Evolutionary conservation across 2,113 vertebrate genomes (phyloP).

Genomic region (Melanocharis versteri): DNA sequence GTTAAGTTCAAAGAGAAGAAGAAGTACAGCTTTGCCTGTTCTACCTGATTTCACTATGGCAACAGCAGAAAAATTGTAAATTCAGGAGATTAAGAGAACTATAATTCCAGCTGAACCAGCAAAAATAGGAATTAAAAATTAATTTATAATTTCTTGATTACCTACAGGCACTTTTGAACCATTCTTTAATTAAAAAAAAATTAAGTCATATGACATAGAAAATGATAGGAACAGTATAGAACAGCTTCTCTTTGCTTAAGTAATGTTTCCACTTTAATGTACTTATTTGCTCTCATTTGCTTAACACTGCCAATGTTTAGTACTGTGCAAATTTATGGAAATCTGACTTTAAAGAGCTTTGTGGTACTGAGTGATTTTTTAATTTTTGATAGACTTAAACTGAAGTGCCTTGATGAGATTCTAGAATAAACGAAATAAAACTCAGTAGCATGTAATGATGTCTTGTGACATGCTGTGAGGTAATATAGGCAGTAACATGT

Average conservation of each 20-base stretch:
- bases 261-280: constrained; percentile 56
- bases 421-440: constrained; percentile 21
- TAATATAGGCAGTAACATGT: neutral
- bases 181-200: constrained; percentile 36
- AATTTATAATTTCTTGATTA: constrained; percentile 43
- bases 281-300: constrained; percentile 57
- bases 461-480: constrained; percentile 2
- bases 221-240: neutral
- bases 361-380: neutral
- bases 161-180: neutral
- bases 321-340: constrained; percentile 50
- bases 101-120: constrained; percentile 41
- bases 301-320: constrained; percentile 32
- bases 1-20: constrained; percentile 55
- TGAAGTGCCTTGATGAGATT: constrained; percentile 8
- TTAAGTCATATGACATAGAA: neutral
- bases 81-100: constrained; percentile 37
- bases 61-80: constrained; percentile 42
- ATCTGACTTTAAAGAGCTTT: constrained; percentile 60
- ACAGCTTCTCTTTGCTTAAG: constrained; percentile 31
- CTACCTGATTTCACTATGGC: constrained; percentile 52
- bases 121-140: constrained; percentile 57
- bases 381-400: constrained; percentile 12
- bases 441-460: neutral
- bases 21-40: neutral